Evolutionary conservation across 2,888 invertebrate species (phyloP), one percentile per base, ranked within the genome.

Genomic region (Calameuta idolon): DNA sequence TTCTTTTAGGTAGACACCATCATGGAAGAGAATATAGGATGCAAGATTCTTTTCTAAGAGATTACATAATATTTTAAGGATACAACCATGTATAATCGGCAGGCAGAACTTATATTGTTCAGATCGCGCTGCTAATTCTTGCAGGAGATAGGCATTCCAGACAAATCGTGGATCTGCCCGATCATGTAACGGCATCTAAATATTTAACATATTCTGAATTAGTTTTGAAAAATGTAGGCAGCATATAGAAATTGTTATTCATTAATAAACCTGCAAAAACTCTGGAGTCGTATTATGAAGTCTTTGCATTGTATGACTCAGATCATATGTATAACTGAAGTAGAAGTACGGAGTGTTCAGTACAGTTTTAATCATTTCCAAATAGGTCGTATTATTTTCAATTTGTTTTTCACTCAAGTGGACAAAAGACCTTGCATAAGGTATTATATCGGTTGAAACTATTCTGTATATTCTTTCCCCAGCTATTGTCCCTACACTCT

Each of bases 251-350:
- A 55, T 55, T 9, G 9, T 55, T 55, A 55, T 55, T 55, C 23
- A 40, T 40, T 5, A 15, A 81, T 80, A 83, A 84, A 95, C 95
- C 92, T 94, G 94, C 82, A 96, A 93, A 90, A 97, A 98, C 84
- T 97, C 97, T 0, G 97, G 95, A 0, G 96, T 94, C 77, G 96
- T 96, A 77, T 96, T 95, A 86, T 96, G 96, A 82, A 98, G 93
- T 82, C 98, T 93, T 91, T 99, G 99, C 90, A 98, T 93, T 0
- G 97, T 94, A 91, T 98, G 98, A 34, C 98, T 97, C 77, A 99
- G 92, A 92, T 99, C 99, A 89, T 97, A 98, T 1, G 97, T 96
- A 87, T 98, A 97, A 30, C 98, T 98, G 92, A 97, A 99, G 92
- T 98, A 99, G 86, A 97, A 97, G 86, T 95, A 95, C 1, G 98